Evolutionary conservation across 2,888 invertebrate genomes (phyloP), one percentile per base, ranked within the genome.

Genomic region (Ectemnius lituratus): DNA sequence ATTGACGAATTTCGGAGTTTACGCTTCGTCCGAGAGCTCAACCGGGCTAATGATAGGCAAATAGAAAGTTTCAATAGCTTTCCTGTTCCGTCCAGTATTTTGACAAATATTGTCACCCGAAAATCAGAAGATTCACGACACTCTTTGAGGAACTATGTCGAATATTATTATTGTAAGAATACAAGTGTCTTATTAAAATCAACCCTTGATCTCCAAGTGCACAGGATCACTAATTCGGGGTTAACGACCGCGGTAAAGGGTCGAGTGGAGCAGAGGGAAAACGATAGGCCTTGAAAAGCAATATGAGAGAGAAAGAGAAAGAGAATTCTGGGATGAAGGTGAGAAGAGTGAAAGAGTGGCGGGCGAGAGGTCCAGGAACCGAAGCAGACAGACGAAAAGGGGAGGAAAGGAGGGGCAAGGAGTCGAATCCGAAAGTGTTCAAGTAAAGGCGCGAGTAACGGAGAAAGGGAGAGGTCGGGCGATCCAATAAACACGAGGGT

Each of bases 401-500:
- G 65, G 62, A 68, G 49, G 57, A 59, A 74, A 58, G 13, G 20
- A 59, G 28, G 13, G 60, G 62, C 63, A 56, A 27, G 49, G 49
- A 52, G 52, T 52, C 45, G 49, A 49, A 47, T 13, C 23, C 20
- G 47, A 75, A 67, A 65, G 59, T 49, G 64, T 57, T 58, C 46
- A 57, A 68, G 52, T 28, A 56, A 23, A n/a, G 59, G 56, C 64
- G 62, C 20, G 64, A 56, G 71, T 60, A 65, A 78, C 73, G 62
- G 64, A 16, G 70, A 70, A 73, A 77, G 70, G 20, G 65, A 46
- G 70, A 71, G 52, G 37, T 27, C 57, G 73, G 80, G 81, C 86
- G 88, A 88, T 87, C 86, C 87, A 89, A 90, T 90, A 90, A 90
- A 90, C 86, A 88, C 81, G 82, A 80, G 84, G 86, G 86, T 90